Evolutionary conservation across 2,888 invertebrate species (phyloP).

Genomic region (Erannis defoliaria): DNA sequence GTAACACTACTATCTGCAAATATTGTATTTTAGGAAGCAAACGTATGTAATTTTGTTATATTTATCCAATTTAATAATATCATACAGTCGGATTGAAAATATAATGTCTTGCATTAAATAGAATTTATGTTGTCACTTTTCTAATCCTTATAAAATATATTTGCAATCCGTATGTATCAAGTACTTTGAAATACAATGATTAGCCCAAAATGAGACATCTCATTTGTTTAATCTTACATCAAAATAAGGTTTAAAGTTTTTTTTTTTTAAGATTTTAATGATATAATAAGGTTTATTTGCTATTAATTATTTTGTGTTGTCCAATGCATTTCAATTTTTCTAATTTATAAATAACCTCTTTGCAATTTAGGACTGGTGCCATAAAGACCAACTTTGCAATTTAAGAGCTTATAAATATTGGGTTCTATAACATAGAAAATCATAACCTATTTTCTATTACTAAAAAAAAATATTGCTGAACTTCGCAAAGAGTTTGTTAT

Average conservation of each 20-base stretch:
- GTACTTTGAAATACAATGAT: conserved; percentile 44
- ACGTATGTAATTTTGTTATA: conserved; percentile 30
- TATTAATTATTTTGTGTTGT: conserved; percentile 8
- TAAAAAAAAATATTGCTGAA: no score
- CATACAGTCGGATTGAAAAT: conserved; percentile 34
- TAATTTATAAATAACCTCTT: no score
- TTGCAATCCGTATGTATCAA: conserved; percentile 39
- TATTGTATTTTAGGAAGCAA: conserved; percentile 44
- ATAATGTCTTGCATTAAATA: conserved; percentile 4
- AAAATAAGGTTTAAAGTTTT: conserved; percentile 13
- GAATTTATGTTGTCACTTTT: no score
- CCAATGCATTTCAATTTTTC: no score
- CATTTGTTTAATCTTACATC: conserved; percentile 40
- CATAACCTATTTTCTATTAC: neutral
- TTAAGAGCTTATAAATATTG: neutral
- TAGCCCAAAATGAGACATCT: conserved; percentile 54
- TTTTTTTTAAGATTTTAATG: no score
- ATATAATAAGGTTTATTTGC: neutral
- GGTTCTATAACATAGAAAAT: neutral
- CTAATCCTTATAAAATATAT: conserved; percentile 5
- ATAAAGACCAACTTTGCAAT: no score
- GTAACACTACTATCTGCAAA: conserved; percentile 46
- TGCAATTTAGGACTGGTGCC: no score
- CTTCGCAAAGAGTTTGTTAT: no score
- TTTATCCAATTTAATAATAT: conserved; percentile 23